These are phyloP conservation scores for Kryphioiulus occultus DNA, from an alignment of 2,888 invertebrate species.

Conservation along the genomic window DNA sequence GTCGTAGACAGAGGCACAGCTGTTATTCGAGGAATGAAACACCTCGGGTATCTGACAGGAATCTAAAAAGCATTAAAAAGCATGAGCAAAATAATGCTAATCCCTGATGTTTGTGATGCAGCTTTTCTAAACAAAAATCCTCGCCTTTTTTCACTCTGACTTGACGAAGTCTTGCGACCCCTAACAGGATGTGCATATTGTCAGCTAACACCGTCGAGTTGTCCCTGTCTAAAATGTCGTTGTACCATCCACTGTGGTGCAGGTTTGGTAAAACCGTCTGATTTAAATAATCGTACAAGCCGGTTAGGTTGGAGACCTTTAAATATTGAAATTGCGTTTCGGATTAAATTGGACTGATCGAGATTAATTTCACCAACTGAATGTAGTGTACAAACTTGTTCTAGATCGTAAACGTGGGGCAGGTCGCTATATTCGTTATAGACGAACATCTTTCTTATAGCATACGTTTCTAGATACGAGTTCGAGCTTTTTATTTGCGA, in stretches of 20 bases:
- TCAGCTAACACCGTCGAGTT: not conserved
- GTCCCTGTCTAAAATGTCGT: not conserved
- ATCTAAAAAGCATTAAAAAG: not conserved
- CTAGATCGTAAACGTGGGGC: not conserved
- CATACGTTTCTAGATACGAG: slow-evolving; percentile 25
- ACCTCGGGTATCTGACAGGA: not conserved
- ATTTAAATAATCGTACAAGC: not conserved
- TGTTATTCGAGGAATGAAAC: not conserved
- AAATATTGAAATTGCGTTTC: not conserved
- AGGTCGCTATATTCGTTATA: not conserved
- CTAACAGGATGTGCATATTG: slow-evolving; percentile 41
- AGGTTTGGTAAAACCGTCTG: not conserved
- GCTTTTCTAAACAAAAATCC: not conserved
- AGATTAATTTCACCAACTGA: not conserved
- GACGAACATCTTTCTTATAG: slow-evolving; percentile 17
- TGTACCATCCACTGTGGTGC: slow-evolving; percentile 17
- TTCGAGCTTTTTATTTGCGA: not conserved
- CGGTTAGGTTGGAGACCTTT: not conserved
- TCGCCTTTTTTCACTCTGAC: slow-evolving; percentile 45
- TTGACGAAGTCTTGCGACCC: slow-evolving; percentile 46
- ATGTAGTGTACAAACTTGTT: not conserved
- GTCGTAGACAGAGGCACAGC: not conserved
- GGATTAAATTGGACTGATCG: not conserved
- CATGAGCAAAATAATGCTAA: no score
- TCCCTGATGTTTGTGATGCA: no score